Evolutionary conservation across 2,797 vertebrate genomes (phyloP), one percentile per base, ranked within the genome.

Genomic region (Phoeniculus purpureus): DNA sequence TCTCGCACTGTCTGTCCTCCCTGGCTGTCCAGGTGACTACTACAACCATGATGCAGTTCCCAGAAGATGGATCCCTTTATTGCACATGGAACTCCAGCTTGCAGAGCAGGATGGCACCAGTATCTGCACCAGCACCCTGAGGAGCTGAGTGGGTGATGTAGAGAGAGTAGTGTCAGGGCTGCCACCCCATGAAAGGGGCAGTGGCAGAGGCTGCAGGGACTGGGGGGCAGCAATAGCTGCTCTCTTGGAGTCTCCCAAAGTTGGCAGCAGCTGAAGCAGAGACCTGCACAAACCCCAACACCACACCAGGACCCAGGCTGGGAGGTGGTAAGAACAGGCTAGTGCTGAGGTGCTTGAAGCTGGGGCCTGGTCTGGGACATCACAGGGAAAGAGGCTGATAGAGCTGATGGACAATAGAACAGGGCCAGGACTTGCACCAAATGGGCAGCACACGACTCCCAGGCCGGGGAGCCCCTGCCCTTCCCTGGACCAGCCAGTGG

Each of bases 321-420:
- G 56, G 21, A 71, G 14, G 14, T 7, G 4, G 19, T 23, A 52
- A 26, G 23, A 43, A 52, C 11, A 50, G 19, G 21, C 47, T 23
- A 56, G 16, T 0, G 2, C 18, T 65, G 55, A 67, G 37, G 22
- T 60, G 52, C 4, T 37, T 66, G 65, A 66, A 60, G 31, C 6
- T 23, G 0, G 25, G 27, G 22, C 82, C 29, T 0, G 3, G 32
- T 27, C 10, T 4, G 17, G 61, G 40, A 17, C 0, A 1, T 43
- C 27, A n/a, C 11, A 10, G n/a, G 16, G 12, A 45, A 91, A 40
- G 0, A 0, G 34, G 29, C 26, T 59, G 65, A 32, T n/a, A 62
- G 43, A 67, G 16, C 56, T 70, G 60, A 14, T 3, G 4, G 45
- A 54, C 48, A 51, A 76, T 68, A 58, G 23, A 76, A 19, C 34